phyloP scores from a whole-genome alignment of 2,113 vertebrate genomes.

The Pandion haliaetus region DNA sequence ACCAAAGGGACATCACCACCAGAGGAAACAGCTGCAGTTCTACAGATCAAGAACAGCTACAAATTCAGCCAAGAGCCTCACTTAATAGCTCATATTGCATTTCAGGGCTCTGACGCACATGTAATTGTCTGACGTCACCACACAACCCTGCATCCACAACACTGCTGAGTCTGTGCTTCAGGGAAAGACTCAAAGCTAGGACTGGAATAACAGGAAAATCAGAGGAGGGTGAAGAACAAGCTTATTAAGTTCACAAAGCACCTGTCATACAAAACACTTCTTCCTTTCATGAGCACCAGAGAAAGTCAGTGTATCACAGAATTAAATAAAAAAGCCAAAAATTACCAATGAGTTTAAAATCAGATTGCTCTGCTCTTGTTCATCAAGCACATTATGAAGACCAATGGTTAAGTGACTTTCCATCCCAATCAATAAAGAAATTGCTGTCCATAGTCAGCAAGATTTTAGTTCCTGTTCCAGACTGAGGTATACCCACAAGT shows the following conservation, averaged over 20 bases:
- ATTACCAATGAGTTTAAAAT: neutral
- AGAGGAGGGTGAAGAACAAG: neutral
- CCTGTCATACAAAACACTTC: neutral
- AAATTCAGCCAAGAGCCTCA: neutral
- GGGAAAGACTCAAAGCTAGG: neutral
- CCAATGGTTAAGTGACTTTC: neutral
- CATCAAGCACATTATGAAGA: neutral
- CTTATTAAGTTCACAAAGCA: neutral
- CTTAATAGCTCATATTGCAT: neutral
- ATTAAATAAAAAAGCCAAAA: neutral
- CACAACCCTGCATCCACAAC: neutral
- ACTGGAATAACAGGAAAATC: slow-evolving; percentile 34
- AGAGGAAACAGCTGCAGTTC: neutral
- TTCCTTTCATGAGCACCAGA: neutral
- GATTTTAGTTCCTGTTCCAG: neutral
- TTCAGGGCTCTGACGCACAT: neutral
- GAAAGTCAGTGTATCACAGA: neutral
- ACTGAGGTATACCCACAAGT: neutral
- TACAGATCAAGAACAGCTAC: neutral
- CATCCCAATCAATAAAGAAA: neutral
- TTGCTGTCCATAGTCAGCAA: neutral
- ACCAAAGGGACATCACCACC: neutral
- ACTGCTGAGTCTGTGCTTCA: neutral
- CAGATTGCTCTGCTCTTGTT: neutral
- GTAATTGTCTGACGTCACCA: neutral